Base-by-base conservation (phyloP, 1,140 invertebrate genomes). In the Philotrypesis tridentata region DNA sequence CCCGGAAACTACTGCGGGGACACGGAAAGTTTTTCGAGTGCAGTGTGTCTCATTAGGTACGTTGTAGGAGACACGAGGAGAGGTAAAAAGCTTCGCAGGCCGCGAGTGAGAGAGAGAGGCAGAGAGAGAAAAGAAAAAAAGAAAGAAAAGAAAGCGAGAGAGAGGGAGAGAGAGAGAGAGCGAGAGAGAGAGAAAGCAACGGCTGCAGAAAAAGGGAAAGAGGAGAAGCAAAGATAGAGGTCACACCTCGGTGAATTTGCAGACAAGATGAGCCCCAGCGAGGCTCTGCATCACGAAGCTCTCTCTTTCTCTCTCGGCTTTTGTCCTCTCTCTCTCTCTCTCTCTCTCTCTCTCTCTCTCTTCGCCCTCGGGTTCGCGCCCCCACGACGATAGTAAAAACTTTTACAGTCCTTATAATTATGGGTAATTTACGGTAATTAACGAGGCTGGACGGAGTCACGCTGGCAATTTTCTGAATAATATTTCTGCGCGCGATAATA, bases 381-480 rank as follows among this genome's bases (percentile, higher is more conserved):
- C 84, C 90, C 90, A 89, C 86, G 90, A 91, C 90, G 90, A 91
- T 91, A 92, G 90, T 90, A 91, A 91, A 92, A 92, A 92, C 90
- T 92, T 92, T 92, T 91, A 89, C 89, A 90, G 87, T 91, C 88
- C 89, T 91, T 91, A 91, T 91, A 92, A 92, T 92, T 92, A 92
- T 90, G 90, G 90, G 89, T 91, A 92, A 92, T 91, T 91, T 90
- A 89, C 89, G 89, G 89, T 91, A 92, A 92, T 91, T 92, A 92
- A 92, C 90, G 91, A 91, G 90, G 89, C 89, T 90, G 89, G 90
- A 90, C 88, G 89, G 79, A 92, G 90, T 91, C 90, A 90, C 88
- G 90, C 87, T 87, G 87, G 90, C 89, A 91, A 92, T 92, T 91
- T 92, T 92, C 90, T 91, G 87, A 90, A 88, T 91, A 89, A 92